A percentile compares a stretch with the other conserved stretches of the same genome.
Conservation (phyloP, 2,888 invertebrate genomes). For the Tetramorium bicarinatum region DNA sequence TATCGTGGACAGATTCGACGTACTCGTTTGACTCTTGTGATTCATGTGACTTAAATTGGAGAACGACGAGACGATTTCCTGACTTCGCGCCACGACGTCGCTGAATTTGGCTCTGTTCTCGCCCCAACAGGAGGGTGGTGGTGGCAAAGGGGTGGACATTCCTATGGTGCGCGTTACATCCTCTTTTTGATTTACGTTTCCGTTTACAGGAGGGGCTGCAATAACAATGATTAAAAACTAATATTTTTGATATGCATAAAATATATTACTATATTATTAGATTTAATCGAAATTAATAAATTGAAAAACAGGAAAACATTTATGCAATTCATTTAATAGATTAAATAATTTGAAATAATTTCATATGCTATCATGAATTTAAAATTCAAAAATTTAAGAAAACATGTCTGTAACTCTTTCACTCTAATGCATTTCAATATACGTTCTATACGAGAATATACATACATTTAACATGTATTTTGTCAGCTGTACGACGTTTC, state of each 20-base stretch:
- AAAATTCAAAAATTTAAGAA: slow-evolving; percentile 10
- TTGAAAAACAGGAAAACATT: not conserved
- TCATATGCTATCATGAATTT: not conserved
- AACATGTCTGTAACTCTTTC: not conserved
- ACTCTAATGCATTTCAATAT: slow-evolving; percentile 1
- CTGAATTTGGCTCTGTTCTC: slow-evolving; percentile 88
- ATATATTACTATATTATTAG: not conserved
- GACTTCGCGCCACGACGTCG: slow-evolving; percentile 88
- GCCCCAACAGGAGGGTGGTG: slow-evolving; percentile 86
- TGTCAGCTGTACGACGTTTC: slow-evolving; percentile 81
- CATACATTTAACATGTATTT: slow-evolving; percentile 77
- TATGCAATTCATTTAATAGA: not conserved
- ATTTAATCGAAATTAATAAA: not conserved
- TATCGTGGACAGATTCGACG: slow-evolving; percentile 64
- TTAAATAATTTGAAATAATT: not conserved
- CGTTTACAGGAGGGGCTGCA: slow-evolving; percentile 71
- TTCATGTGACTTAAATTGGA: slow-evolving; percentile 66
- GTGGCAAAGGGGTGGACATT: slow-evolving; percentile 79
- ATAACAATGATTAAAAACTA: slow-evolving; percentile 20
- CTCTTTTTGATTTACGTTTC: slow-evolving; percentile 74
- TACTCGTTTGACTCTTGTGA: slow-evolving; percentile 63
- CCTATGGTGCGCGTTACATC: slow-evolving; percentile 67
- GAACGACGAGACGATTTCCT: slow-evolving; percentile 78
- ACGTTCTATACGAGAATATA: not conserved
- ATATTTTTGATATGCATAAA: not conserved